Conservation (phyloP, 2,888 invertebrate species). For the Acronicta psi region DNA sequence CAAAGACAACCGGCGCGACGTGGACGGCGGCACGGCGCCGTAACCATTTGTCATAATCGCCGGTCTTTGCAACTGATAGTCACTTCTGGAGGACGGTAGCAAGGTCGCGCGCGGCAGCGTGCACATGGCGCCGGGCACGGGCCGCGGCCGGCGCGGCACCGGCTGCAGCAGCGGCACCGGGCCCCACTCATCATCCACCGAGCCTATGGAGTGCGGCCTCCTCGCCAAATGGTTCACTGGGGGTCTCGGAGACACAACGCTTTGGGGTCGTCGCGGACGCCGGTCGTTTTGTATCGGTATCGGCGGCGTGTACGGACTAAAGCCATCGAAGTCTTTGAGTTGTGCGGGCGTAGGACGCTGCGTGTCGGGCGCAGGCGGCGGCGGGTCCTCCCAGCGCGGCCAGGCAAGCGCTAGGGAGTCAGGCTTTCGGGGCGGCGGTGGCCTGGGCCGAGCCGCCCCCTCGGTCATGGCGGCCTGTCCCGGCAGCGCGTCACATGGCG, state of each 20-base stretch:
- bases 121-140: conserved; percentile 77
- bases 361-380: conserved; percentile 83
- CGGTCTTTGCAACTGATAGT: conserved; percentile 89
- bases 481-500: conserved; percentile 73
- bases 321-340: conserved; percentile 79
- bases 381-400: conserved; percentile 85
- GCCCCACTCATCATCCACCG: conserved; percentile 81
- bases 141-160: conserved; percentile 87
- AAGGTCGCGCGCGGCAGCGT: conserved; percentile 85
- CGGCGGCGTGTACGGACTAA: conserved; percentile 89
- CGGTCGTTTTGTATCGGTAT: conserved; percentile 74
- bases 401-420: conserved; percentile 79
- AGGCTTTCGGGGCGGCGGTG: conserved; percentile 87
- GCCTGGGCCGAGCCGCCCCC: conserved; percentile 86
- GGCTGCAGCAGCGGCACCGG: conserved; percentile 86
- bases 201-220: conserved; percentile 91
- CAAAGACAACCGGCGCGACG: conserved; percentile 87
- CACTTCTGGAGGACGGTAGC: conserved; percentile 90
- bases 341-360: conserved; percentile 61
- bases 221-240: conserved; percentile 72
- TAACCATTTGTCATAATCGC: conserved; percentile 86
- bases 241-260: conserved; percentile 85
- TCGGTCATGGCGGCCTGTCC: conserved; percentile 80
- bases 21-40: conserved; percentile 85
- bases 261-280: conserved; percentile 85